Evolutionary conservation across 2,113 vertebrate genomes (phyloP), one percentile per base, ranked within the genome.

Genomic region (Axis porcinus): DNA sequence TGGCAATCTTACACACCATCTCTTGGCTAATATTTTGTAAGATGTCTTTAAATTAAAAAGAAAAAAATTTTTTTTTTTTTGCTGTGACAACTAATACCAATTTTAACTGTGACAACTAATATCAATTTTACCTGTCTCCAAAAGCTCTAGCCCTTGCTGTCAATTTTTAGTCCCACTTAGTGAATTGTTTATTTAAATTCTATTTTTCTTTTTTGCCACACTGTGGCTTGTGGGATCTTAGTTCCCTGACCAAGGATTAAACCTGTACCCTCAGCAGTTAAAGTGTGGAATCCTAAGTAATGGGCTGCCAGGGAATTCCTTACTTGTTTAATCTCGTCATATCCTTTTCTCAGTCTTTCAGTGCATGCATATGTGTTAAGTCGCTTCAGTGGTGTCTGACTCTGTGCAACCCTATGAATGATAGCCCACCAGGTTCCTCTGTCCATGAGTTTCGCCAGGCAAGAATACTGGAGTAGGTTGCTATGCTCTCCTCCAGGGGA

Each of bases 21-120:
- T 81, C 40, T 62, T 92, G 23, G 16, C 82, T 64, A 95, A 28
- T 78, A 78, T 85, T 91, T 85, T 76, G 7, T 36, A 91, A 93
- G 57, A 76, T 76, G 5, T 95, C 8, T 78, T 92, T 95, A 87
- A 81, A 67, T 62, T 89, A 52, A 90, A 97, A 96, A 62, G 45
- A 21, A 14, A 87, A 86, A 91, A 58, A 23, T 14, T 36, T 5
- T 3, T 92, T 96, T 12, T 79, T 96, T 67, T 67, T 64, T 89
- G 19, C 45, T 67, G 5, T 76, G 60, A 92, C 40, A 96, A 92
- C 6, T 17, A 85, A 9, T 13, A 96, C 36, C 25, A 95, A 14
- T 81, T 92, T 96, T 89, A 95, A 93, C 45, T 67, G 5, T 76
- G 60, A 92, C 43, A 96, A 91, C 6, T 17, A 85, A 9, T 16